Percentiles rank a stretch among this genome's conserved stretches.
Conservation (phyloP, 2,113 vertebrate species). For the Pelodiscus sinensis region DNA sequence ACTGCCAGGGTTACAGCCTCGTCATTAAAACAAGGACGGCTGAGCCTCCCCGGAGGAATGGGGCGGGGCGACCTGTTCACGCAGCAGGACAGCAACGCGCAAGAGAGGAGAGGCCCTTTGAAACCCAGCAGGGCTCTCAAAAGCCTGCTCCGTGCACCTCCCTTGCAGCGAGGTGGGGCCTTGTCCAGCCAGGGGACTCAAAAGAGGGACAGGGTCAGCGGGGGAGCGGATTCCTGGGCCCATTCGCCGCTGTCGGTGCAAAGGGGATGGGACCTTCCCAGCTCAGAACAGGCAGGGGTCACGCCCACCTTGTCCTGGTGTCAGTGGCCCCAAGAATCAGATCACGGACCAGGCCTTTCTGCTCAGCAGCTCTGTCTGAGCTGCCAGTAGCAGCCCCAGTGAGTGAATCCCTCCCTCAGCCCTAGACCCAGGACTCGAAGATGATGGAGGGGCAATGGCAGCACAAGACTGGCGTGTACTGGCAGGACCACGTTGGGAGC, state of each 20-base stretch:
- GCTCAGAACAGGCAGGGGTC: neutral
- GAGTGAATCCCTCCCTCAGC: neutral
- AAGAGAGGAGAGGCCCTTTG: neutral
- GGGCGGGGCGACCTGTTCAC: neutral
- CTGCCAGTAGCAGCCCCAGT: fast-evolving
- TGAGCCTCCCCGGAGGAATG: neutral
- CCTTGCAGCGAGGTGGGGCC: neutral
- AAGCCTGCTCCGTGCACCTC: neutral
- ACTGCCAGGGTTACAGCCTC: neutral
- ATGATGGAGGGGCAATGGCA: neutral
- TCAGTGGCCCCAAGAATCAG: neutral
- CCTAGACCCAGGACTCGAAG: neutral
- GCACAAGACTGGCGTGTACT: neutral
- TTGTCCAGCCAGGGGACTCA: neutral
- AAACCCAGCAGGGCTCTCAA: neutral
- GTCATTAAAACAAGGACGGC: neutral
- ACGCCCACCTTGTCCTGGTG: neutral
- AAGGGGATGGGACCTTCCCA: neutral
- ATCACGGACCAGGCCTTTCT: neutral
- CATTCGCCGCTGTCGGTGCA: neutral
- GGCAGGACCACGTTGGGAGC: neutral
- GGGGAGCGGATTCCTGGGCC: neutral
- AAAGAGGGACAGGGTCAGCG: neutral
- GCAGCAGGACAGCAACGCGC: neutral
- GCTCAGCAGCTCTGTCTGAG: neutral